Conservation (phyloP, 1,140 invertebrate species). For the Heliconius melpomene region DNA sequence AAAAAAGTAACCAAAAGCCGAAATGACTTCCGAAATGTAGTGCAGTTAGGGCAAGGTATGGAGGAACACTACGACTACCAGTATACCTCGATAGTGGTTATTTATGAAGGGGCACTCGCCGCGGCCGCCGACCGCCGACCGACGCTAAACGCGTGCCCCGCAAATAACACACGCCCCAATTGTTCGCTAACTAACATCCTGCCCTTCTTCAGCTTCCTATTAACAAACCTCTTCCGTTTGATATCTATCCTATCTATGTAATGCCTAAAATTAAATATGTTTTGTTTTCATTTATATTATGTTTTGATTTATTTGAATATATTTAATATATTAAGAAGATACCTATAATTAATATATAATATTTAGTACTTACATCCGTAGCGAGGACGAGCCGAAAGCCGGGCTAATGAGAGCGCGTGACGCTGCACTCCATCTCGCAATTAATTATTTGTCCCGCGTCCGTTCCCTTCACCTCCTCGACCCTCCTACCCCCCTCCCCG, state of each 20-base stretch:
- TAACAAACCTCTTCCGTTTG: background rate
- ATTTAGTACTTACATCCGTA: background rate
- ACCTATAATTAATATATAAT: background rate
- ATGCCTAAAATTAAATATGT: background rate
- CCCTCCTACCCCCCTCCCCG: background rate
- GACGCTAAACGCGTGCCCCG: slow-evolving; percentile 37
- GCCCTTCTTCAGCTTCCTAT: background rate
- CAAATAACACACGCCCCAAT: slow-evolving; percentile 43
- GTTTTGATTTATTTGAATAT: background rate
- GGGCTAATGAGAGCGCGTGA: slow-evolving; percentile 39
- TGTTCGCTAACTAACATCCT: slow-evolving; percentile 36
- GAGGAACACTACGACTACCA: no score
- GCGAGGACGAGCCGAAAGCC: background rate
- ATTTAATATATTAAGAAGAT: background rate
- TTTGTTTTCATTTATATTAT: background rate
- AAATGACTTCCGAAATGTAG: slow-evolving; percentile 5
- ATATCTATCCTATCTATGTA: no score
- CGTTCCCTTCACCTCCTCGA: background rate
- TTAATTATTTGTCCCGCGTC: slow-evolving; percentile 45
- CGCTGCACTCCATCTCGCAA: slow-evolving; percentile 38
- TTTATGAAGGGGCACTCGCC: slow-evolving; percentile 44
- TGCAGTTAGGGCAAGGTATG: background rate
- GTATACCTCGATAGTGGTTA: slow-evolving; percentile 29
- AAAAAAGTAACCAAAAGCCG: background rate
- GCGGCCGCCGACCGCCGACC: slow-evolving; percentile 8